phyloP scores from a whole-genome alignment of 1,140 invertebrate genomes.

The Mycetomoellerius zeteki region DNA sequence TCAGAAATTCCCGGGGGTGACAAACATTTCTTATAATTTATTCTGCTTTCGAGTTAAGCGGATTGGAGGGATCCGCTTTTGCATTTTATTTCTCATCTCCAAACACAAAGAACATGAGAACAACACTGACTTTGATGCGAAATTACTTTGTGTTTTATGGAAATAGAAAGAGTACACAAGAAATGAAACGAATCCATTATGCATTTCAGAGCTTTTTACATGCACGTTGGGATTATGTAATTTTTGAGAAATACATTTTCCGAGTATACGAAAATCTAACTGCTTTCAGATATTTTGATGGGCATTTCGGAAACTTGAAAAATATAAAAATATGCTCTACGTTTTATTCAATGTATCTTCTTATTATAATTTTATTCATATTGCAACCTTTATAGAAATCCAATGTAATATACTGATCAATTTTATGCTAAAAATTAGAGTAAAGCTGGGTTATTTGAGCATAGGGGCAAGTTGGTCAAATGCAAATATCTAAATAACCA shows the following conservation, averaged over 20 bases:
- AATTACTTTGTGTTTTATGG: neutral
- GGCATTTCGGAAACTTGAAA: neutral
- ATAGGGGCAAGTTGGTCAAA: too few relatives aligned
- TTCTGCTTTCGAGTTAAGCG: too few relatives aligned
- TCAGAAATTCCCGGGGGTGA: neutral
- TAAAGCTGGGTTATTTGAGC: too few relatives aligned
- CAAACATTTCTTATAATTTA: neutral
- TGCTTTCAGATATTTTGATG: neutral
- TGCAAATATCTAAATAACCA: too few relatives aligned
- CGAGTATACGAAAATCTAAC: neutral
- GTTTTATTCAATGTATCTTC: neutral
- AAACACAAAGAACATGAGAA: neutral
- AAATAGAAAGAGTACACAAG: neutral
- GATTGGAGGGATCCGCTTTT: neutral
- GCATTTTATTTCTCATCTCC: neutral
- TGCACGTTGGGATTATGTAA: neutral
- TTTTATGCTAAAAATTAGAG: too few relatives aligned
- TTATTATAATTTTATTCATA: neutral
- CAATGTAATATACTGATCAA: too few relatives aligned
- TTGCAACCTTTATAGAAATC: too few relatives aligned
- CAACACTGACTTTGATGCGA: neutral
- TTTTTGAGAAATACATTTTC: constrained; percentile 6
- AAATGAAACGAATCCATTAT: neutral
- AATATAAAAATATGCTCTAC: neutral
- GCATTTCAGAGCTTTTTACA: neutral